Base-by-base conservation (phyloP, 2,113 vertebrate species). In the Nothobranchius furzeri region DNA sequence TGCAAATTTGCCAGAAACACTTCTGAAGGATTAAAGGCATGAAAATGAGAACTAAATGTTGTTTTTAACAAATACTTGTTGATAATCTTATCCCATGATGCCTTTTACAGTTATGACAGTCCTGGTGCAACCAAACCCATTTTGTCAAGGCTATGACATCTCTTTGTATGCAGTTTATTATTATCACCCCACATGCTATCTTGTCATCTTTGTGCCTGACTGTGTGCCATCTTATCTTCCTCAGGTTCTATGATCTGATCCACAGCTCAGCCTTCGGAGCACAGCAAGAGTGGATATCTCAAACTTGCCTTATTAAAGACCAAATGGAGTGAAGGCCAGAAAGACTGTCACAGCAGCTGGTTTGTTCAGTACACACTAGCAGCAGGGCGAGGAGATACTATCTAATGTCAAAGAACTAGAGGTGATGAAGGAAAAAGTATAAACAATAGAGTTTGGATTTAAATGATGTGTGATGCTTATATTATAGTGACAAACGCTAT, bases 241-340 rank as follows among this genome's bases (percentile, higher is more conserved):
- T 40, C 49, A 43, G 68, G 46, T 64, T 60, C 61, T 63, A 67
- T 81, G 68, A 85, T 76, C 64, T 12, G 10, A 61, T 57, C 56
- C 60, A 56, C 56, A 57, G 70, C 56, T 66, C n/a, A 7, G 60
- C 60, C 65, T 70, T 54, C 57, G 2, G 3, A 36, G 60, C 64
- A 40, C 75, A 76, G 67, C 50, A 14, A 75, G 58, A 66, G 73
- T 37, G 69, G 65, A 80, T 82, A 80, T 84, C 70, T 75, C 64
- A 60, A 76, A 82, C 60, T 66, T 56, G 62, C 49, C 82, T 83
- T 84, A 78, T 87, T 87, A 76, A 78, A 85, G 73, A 71, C 36
- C 58, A 56, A 65, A 72, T 60, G 48, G 60, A 82, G 55, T 59
- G 35, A 42, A 79, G 63, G 70, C 60, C 75, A 20, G 45, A 69